phyloP scores from a whole-genome alignment of 2,888 invertebrate genomes.

The Meloe dianella region DNA sequence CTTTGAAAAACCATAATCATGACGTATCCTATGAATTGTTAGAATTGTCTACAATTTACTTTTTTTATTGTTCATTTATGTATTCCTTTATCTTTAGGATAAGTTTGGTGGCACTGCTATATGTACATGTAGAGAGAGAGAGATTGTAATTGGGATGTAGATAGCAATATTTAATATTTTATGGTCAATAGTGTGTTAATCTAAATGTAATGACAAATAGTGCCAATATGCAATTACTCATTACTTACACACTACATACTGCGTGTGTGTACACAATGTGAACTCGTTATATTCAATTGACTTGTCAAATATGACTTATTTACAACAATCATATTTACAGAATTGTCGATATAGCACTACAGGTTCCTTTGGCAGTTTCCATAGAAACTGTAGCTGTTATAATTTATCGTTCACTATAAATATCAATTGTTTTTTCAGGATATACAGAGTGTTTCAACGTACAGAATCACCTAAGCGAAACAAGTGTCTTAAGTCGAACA shows the following conservation, averaged over 20 bases:
- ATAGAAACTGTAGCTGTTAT: neutral
- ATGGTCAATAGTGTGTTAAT: conserved; percentile 47
- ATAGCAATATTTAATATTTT: conserved; percentile 17
- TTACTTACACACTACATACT: conserved; percentile 44
- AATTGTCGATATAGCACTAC: neutral
- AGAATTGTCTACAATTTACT: neutral
- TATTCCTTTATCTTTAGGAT: neutral
- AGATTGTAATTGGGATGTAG: neutral
- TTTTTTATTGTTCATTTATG: neutral
- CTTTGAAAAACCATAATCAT: too few species aligned
- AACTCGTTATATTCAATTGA: conserved; percentile 50
- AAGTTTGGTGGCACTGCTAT: conserved; percentile 22
- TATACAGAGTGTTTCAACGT: too few species aligned
- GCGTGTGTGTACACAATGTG: conserved; percentile 29
- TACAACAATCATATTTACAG: conserved; percentile 17
- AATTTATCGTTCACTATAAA: neutral
- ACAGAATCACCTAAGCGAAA: too few species aligned
- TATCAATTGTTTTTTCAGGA: too few species aligned
- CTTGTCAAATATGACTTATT: conserved; percentile 48
- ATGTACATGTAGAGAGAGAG: too few species aligned
- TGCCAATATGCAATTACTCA: conserved; percentile 54
- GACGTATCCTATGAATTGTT: neutral
- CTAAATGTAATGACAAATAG: conserved; percentile 51
- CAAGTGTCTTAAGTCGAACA: too few species aligned
- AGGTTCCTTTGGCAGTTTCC: neutral